Base-by-base conservation (phyloP, 1,140 invertebrate species). In the Drosophila ohnishii region DNA sequence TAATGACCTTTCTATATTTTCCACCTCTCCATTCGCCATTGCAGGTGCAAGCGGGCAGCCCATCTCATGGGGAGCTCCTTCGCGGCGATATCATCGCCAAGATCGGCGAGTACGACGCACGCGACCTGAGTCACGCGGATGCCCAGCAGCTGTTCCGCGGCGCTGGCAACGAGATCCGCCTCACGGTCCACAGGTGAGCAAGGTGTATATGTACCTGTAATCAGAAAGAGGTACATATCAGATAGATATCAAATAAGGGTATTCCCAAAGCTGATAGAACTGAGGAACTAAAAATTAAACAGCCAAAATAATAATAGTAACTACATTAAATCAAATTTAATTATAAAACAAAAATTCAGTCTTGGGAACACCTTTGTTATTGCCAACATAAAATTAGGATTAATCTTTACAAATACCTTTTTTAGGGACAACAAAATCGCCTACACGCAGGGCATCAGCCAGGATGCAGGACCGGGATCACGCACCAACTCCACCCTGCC, bases 41-140 rank as follows among this genome's bases (percentile, higher is more conserved):
- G 55, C 92, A 95, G 94, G 94, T 95, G 82, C 93, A 93, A 50
- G 92, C 93, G 45, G 94, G 94, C 48, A 94, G 94, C n/a, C 94
- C 97, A 37, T 95, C 97, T 50, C 96, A 97, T 79, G 95, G 95
- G 39, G 95, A 96, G 74, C 94, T 98, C 47, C 94, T 96, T 61
- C 94, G 96, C 66, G 97, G 97, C 79, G 98, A 99, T 92, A 95
- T 98, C 82, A 96, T 99, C 80, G 94, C 95, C 65, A 96, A 96
- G 92, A 96, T 99, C 80, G 95, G 96, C 91, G 96, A 96, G 80
- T 96, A 96, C 92, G 97, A 98, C 92, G 94, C 96, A 57, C 94
- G 95, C 61, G 95, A 97, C 90, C 93, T 98, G 78, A 94, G 96
- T 81, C 97, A 98, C 91, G 95, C 97, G 92, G 96, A 98, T 92